phyloP scores from a whole-genome alignment of 2,113 vertebrate genomes.

The Sisor rabdophorus region DNA sequence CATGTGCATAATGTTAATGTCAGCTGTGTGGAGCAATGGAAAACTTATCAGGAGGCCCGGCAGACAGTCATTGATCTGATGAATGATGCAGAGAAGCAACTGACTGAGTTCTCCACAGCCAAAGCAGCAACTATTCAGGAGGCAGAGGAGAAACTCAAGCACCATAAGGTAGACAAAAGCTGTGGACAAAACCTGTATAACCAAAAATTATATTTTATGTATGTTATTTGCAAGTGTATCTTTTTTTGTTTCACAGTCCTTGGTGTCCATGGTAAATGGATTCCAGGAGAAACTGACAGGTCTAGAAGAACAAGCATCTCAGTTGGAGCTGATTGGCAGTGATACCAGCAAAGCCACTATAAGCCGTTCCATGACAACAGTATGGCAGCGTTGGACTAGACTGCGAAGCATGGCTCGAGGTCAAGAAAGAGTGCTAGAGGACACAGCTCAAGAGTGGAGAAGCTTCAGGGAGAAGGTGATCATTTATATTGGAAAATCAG shows the following conservation, averaged over 20 bases:
- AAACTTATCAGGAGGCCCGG: slow-evolving; percentile 81
- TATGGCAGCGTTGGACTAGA: slow-evolving; percentile 93
- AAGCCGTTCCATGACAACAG: slow-evolving; percentile 86
- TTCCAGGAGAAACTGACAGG: slow-evolving; percentile 85
- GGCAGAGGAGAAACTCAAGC: slow-evolving; percentile 80
- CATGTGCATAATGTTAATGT: slow-evolving; percentile 30
- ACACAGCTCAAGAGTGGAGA: slow-evolving; percentile 85
- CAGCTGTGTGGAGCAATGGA: slow-evolving; percentile 85
- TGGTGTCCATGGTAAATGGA: slow-evolving; percentile 80
- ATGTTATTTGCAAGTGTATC: background rate
- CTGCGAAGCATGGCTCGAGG: slow-evolving; percentile 84
- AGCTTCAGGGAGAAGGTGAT: slow-evolving; percentile 81
- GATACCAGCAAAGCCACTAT: slow-evolving; percentile 88
- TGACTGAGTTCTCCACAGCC: slow-evolving; percentile 87
- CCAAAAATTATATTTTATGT: background rate
- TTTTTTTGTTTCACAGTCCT: slow-evolving; percentile 65
- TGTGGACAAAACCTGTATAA: background rate
- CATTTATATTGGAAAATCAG: background rate
- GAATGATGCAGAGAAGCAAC: slow-evolving; percentile 90
- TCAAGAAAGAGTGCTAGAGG: slow-evolving; percentile 87
- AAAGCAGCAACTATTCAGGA: slow-evolving; percentile 79
- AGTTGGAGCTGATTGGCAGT: slow-evolving; percentile 82
- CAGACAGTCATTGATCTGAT: slow-evolving; percentile 88
- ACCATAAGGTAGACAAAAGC: slow-evolving; percentile 76
- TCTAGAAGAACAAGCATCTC: slow-evolving; percentile 80